phyloP scores from a whole-genome alignment of 1,140 invertebrate species.

The Bombus superbus region DNA sequence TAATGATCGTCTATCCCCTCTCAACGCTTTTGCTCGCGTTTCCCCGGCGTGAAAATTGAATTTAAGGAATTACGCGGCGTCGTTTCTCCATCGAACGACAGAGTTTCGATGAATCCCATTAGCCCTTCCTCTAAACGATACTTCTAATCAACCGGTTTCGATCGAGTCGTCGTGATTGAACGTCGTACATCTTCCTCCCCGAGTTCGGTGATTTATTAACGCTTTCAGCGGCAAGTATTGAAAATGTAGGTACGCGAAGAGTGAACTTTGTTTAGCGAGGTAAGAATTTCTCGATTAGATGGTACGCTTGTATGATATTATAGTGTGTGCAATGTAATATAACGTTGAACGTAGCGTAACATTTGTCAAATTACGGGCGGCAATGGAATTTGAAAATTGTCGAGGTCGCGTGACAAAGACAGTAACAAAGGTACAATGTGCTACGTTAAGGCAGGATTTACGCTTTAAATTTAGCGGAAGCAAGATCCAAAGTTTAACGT shows the following conservation, averaged over 20 bases:
- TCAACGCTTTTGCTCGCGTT: background rate
- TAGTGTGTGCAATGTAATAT: no score
- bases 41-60: conserved; percentile 21
- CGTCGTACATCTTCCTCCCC: background rate
- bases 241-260: background rate
- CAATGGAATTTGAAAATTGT: no score
- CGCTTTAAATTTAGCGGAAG: no score
- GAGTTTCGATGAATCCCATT: conserved; percentile 32
- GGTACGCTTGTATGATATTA: no score
- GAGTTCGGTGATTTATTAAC: background rate
- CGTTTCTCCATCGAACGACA: conserved; percentile 15
- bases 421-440: no score
- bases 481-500: no score
- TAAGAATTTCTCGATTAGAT: background rate
- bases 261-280: background rate
- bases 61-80: conserved; percentile 29
- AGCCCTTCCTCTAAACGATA: background rate
- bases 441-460: no score
- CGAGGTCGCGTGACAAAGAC: no score
- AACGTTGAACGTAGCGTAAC: no score
- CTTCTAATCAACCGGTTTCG: background rate
- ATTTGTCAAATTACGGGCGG: no score
- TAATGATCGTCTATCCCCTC: background rate
- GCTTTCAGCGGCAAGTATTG: background rate
- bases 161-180: background rate